Evolutionary conservation across 2,113 vertebrate species (phyloP), one percentile per base, ranked within the genome.

Genomic region (Lasiurus cinereus): DNA sequence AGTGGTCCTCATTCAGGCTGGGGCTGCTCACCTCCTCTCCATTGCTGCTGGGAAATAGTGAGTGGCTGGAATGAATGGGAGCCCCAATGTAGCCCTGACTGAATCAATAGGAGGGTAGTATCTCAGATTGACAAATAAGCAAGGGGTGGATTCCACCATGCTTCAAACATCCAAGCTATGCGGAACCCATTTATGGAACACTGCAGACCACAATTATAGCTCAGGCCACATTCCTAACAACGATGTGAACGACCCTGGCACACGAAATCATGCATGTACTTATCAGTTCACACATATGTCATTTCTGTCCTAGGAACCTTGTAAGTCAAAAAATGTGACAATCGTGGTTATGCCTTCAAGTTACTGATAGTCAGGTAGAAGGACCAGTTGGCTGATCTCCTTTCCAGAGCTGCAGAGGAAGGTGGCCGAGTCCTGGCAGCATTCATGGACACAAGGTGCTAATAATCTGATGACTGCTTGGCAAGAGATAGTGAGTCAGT

Each of bases 381-480:
- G 21, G 39, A 43, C 31, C 21, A 48, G 21, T 59, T 69, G 36
- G n/a, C 67, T 27, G 5, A 15, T 31, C 9, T 76, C 12, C 11
- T 67, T 67, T 43, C 21, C 39, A 62, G 3, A 3, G 22, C 15
- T 14, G 11, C 56, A 18, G 31, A 59, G 21, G 72, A 54, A 33
- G 22, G 2, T 27, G 52, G 31, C 10, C 9, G 21, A 46, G 1
- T 19, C 36, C 54, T 29, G 43, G n/a, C 21, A 5, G 54, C n/a
- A 3, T 52, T 8, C 16, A 0, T 18, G 18, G 46, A 59, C 0
- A 50, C n/a, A n/a, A 59, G 19, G 43, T 7, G 2, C 8, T 54
- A 21, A 46, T 21, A 18, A 46, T 50, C 43, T 21, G 8, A 22
- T 33, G 64, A n/a, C 62, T 29, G 48, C 13, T 4, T 62, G n/a